Percentiles rank a stretch among this genome's conserved stretches.
Evolutionary conservation across 2,888 invertebrate genomes (phyloP).

Genomic region (Rhaphigaster nebulosa): DNA sequence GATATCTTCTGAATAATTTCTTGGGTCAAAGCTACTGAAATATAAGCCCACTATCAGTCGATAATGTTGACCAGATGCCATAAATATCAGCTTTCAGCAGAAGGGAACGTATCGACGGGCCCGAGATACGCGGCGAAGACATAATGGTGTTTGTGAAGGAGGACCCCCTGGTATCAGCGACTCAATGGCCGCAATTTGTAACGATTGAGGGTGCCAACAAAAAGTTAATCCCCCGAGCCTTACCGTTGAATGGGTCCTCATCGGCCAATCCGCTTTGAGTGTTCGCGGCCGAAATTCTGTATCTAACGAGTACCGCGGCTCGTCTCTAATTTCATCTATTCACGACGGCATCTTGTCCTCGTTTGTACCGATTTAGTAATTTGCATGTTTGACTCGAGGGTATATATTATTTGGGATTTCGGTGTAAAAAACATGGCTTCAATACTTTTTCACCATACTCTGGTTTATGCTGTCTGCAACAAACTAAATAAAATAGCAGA

Average conservation of each 20-base stretch:
- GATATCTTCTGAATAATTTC: background rate
- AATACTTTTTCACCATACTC: background rate
- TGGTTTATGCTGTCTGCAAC: background rate
- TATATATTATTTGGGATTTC: background rate
- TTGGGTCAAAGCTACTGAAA: background rate
- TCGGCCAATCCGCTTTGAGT: conserved; percentile 28
- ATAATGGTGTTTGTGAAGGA: conserved; percentile 34
- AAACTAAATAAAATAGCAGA: too few species aligned
- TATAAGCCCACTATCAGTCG: background rate
- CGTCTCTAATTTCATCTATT: conserved; percentile 25
- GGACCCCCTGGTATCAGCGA: background rate
- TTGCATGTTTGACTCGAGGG: conserved; percentile 6
- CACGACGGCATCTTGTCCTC: conserved; percentile 32
- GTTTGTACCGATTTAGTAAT: conserved; percentile 4
- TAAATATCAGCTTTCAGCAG: background rate
- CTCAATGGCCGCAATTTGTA: conserved; percentile 48
- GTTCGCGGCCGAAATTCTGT: background rate
- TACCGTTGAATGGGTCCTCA: conserved; percentile 18
- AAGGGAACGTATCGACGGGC: background rate
- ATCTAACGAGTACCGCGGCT: background rate
- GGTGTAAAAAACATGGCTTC: background rate
- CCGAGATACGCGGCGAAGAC: background rate
- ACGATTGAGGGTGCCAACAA: conserved; percentile 38
- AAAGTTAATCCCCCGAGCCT: conserved; percentile 26
- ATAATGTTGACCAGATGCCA: background rate